Base-by-base conservation (phyloP, 1,140 invertebrate species). In the Camponotus pennsylvanicus region DNA sequence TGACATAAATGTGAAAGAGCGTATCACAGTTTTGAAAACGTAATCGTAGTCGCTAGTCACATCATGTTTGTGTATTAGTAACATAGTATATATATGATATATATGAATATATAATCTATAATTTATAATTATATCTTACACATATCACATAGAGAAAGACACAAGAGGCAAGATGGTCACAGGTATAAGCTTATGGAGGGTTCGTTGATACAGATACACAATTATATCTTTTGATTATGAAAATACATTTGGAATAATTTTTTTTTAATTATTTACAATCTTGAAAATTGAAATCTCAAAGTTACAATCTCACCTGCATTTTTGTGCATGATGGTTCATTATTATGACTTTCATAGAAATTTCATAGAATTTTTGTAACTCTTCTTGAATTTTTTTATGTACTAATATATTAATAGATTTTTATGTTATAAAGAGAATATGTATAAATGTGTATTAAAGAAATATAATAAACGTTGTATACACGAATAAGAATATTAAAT, bases 121-220 rank as follows among this genome's bases (percentile, higher is more conserved):
- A 89, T 42, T 80, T 82, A 83, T 83, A 52, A 59, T 87, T 73
- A 77, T 70, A 86, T 42, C 4, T 67, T 90, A 40, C 71, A 89
- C 55, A 49, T 89, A 88, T 91, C 61, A 88, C 87, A 73, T 67
- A 59, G 64, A 73, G 87, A 83, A 87, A 59, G 45, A 87, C 61
- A 52, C 15, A 52, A 15, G 15, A 52, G 49, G 49, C 13, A 52
- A 52, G 49, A 78, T 63, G 42, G 84, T 88, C 63, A 85, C 87
- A 91, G 63, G 79, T 66, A 34, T 88, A 75, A 52, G 57, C 32
- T 64, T 52, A 71, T 45, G 5, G 69, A 61, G 63, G 77, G 40
- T 49, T 34, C 71, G 27, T 57, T 70, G 69, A 70, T 61, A 69
- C 18, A 71, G 40, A 79, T 21, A 37, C 52, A 69, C 37, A 40